A percentile compares a stretch with the other conserved stretches of the same genome.
These are phyloP conservation scores for Hydrozoanthus tunicans DNA, from an alignment of 64 coral and sea anemone species.

Conservation along the genomic window DNA sequence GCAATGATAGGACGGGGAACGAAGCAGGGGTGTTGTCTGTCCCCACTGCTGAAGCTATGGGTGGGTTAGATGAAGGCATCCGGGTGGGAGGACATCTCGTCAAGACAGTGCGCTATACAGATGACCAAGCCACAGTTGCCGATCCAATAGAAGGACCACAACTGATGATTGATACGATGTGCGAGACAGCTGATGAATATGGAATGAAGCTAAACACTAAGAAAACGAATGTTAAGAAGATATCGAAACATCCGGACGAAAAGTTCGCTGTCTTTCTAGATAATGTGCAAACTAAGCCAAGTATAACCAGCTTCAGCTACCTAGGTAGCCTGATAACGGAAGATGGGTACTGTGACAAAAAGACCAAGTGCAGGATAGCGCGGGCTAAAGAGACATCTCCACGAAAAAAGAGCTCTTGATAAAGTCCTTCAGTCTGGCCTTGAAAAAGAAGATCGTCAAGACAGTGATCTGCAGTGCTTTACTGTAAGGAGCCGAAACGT, in stretches of 20 bases:
- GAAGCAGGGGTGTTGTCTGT: background rate
- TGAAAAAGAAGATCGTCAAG: background rate
- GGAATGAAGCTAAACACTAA: slow-evolving; percentile 17
- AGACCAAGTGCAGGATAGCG: slow-evolving; percentile 28
- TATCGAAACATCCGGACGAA: background rate
- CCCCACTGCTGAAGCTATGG: background rate
- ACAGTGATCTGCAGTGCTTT: no score
- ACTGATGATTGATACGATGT: background rate
- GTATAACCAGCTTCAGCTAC: background rate
- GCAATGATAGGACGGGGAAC: background rate
- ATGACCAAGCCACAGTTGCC: background rate
- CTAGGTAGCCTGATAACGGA: slow-evolving; percentile 25
- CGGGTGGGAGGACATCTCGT: slow-evolving; percentile 1
- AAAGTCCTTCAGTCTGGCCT: background rate
- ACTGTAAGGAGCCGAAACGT: no score
- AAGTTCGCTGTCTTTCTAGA: slow-evolving; percentile 4
- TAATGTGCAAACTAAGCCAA: slow-evolving; percentile 3
- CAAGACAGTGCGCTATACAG: background rate
- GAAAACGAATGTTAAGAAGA: slow-evolving; percentile 9
- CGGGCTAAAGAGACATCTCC: slow-evolving; percentile 33
- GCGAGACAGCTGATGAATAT: background rate
- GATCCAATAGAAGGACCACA: background rate
- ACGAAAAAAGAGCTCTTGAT: background rate
- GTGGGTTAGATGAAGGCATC: slow-evolving; percentile 11
- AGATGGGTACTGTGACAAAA: slow-evolving; percentile 43